Evolutionary conservation across 92 coral and sea anemone species (phyloP).

Genomic region (Umimayanthus chanpuru): DNA sequence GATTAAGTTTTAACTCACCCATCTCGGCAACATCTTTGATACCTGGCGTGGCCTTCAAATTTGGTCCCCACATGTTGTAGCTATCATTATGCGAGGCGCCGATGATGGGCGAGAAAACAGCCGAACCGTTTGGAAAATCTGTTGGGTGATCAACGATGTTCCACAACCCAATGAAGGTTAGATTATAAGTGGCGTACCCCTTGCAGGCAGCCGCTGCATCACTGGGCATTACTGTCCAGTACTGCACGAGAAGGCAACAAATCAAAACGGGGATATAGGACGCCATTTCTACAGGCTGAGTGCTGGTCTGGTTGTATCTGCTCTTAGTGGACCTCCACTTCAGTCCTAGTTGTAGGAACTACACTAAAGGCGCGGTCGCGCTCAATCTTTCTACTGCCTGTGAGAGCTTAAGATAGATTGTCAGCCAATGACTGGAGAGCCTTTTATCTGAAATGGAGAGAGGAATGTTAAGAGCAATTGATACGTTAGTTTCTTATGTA

Average conservation of each 20-base stretch:
- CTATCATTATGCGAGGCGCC: constrained; percentile 59
- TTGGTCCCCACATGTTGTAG: constrained; percentile 69
- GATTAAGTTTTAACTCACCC: constrained; percentile 44
- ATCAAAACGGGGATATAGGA: neutral
- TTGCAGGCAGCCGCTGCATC: constrained; percentile 51
- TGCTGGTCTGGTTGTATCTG: neutral
- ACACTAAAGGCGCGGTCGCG: neutral
- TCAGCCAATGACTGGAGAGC: neutral
- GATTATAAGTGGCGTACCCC: constrained; percentile 55
- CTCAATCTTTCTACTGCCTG: neutral
- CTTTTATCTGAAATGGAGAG: neutral
- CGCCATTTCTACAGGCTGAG: neutral
- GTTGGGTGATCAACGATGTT: constrained; percentile 45
- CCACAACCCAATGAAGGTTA: constrained; percentile 61
- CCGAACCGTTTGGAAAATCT: constrained; percentile 28
- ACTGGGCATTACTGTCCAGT: constrained; percentile 11
- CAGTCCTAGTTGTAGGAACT: neutral
- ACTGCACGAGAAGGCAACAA: constrained; percentile 24
- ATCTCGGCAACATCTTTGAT: constrained; percentile 61
- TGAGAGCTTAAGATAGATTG: neutral
- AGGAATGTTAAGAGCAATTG: neutral
- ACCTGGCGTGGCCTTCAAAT: constrained; percentile 59
- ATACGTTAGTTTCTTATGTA: neutral
- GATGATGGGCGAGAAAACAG: constrained; percentile 63
- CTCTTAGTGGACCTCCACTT: neutral